Evolutionary conservation across 2,113 vertebrate genomes (phyloP).

Genomic region (Australoheros scitulus): DNA sequence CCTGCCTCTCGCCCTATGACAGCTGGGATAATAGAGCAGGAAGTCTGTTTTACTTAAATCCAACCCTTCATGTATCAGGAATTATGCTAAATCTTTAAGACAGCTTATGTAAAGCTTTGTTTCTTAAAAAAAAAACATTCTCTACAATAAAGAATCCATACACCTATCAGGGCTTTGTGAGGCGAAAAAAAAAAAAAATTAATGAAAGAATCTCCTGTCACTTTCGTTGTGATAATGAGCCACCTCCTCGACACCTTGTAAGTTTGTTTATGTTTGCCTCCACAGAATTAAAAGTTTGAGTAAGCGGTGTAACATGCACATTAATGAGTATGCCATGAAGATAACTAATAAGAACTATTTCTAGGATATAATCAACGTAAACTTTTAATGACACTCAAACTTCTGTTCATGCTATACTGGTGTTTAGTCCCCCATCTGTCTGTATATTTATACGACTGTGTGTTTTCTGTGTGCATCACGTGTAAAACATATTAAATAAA

Average conservation of each 20-base stretch:
- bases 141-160: background rate
- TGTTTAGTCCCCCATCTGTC: background rate
- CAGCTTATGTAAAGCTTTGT: background rate
- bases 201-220: constrained; percentile 37
- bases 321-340: constrained; percentile 61
- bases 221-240: constrained; percentile 57
- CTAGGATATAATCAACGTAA: background rate
- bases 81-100: background rate
- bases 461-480: background rate
- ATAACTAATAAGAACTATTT: constrained; percentile 57
- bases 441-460: background rate
- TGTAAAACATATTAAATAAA: background rate
- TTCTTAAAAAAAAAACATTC: background rate
- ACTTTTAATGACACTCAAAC: background rate
- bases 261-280: constrained; percentile 62
- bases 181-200: background rate
- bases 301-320: constrained; percentile 30
- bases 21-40: too few relatives aligned
- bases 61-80: background rate
- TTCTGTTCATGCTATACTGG: background rate
- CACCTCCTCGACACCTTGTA: constrained; percentile 36
- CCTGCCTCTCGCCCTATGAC: too few relatives aligned
- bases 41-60: background rate
- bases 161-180: background rate
- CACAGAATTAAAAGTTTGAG: constrained; percentile 22